Base-by-base conservation (phyloP, 1,140 invertebrate species). In the Zaprionus ghesquierei region DNA sequence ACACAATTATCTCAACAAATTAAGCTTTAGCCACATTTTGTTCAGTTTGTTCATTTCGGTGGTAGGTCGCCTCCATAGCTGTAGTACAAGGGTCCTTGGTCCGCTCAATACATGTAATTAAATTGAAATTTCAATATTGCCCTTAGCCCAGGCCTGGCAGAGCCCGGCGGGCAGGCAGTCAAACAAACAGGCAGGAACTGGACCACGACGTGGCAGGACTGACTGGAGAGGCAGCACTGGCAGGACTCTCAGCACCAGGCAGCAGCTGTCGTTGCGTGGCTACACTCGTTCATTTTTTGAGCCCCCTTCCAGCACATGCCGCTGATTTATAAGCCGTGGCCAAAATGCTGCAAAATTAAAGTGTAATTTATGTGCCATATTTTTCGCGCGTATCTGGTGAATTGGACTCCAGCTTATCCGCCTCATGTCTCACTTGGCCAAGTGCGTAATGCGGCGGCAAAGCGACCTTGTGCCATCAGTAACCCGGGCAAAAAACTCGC, bases 101-200 rank as follows among this genome's bases (percentile, higher is more conserved):
- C 41, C 62, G 70, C 75, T 81, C 79, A 89, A 84, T 75, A 54
- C 55, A 75, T 84, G 84, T 89, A 89, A 89, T 89, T 89, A 89
- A 89, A 89, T 89, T 89, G 84, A 89, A 89, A 89, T 89, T 89
- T 89, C 84, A 89, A 89, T 89, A 89, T 86, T 86, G 84, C 84
- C 73, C 81, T 61, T 68, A 76, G 68, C 81, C 56, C 38, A 27
- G 58, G 69, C 12, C 23, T 27, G 55, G 29, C 9, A 29, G n/a
- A 23, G 29, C 15, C 27, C 12, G 25, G 23, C 53, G n/a, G 27
- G 33, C 51, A 10, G 18, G 18, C 35, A 33, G 56, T 20, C 25
- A 38, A 22, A n/a, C 15, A 41, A 10, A 18, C 41, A 20, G 41
- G 27, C 20, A 12, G 33, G 13, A 38, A 27, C 27, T 33, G 31